phyloP scores from a whole-genome alignment of 2,797 vertebrate species.

The Danio aesculapii region DNA sequence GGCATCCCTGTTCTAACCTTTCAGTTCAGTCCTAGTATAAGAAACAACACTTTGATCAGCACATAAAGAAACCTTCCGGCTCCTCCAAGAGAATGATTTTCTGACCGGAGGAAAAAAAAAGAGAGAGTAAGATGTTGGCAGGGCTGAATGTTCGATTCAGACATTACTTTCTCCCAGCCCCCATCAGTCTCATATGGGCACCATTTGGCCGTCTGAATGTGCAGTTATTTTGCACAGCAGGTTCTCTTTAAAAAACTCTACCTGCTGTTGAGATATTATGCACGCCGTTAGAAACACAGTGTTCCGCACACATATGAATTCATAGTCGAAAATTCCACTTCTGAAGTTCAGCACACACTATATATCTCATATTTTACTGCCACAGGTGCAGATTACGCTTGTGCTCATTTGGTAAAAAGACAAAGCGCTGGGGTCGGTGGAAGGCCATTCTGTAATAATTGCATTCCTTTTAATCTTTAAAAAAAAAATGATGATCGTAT shows the following conservation, averaged over 20 bases:
- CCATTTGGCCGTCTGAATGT: conserved; percentile 48
- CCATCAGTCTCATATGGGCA: conserved; percentile 38
- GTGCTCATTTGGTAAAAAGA: not conserved
- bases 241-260: conserved; percentile 28
- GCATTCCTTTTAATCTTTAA: conserved; percentile 14
- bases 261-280: conserved; percentile 40
- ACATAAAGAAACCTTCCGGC: not conserved
- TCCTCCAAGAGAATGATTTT: conserved; percentile 13
- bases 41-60: too few relatives aligned
- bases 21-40: too few relatives aligned
- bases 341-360: not conserved
- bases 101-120: not conserved
- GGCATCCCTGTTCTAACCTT: too few relatives aligned
- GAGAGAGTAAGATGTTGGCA: conserved; percentile 9
- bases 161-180: conserved; percentile 28
- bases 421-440: not conserved
- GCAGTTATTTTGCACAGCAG: conserved; percentile 50
- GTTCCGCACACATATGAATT: conserved; percentile 6
- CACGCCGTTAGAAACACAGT: conserved; percentile 4
- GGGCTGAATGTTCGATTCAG: not conserved
- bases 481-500: conserved; percentile 8
- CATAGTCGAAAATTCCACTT: not conserved
- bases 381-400: not conserved
- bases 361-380: not conserved
- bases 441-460: conserved; percentile 17